A percentile compares a stretch with the other conserved stretches of the same genome.
Evolutionary conservation across 2,888 invertebrate genomes (phyloP).

Genomic region (Homarus gammarus): DNA sequence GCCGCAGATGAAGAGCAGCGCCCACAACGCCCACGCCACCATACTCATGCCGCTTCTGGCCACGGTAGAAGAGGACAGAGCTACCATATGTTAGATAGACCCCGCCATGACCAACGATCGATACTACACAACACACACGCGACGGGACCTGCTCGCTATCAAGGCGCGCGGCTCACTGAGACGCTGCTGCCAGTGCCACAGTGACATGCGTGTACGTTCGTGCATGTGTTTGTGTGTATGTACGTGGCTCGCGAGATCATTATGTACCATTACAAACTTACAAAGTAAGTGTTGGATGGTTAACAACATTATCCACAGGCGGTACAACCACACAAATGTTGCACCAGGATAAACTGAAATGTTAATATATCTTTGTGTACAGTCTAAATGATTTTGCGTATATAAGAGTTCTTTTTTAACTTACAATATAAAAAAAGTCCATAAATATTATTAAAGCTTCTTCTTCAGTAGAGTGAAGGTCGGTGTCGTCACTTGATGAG

Average conservation of each 20-base stretch:
- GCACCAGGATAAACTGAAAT: not conserved
- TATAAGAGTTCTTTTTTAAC: not conserved
- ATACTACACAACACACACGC: slow-evolving; percentile 51
- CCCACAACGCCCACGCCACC: slow-evolving; percentile 54
- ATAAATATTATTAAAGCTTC: not conserved
- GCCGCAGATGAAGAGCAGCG: slow-evolving; percentile 24
- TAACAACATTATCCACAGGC: not conserved
- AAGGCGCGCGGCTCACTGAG: slow-evolving; percentile 63
- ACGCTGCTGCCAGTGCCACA: slow-evolving; percentile 36
- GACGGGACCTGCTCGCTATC: slow-evolving; percentile 33
- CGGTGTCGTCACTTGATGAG: not conserved
- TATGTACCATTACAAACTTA: not conserved
- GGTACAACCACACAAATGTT: not conserved
- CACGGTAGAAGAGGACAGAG: slow-evolving; percentile 57
- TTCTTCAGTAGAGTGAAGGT: not conserved
- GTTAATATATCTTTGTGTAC: not conserved
- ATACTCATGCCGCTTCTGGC: slow-evolving; percentile 51
- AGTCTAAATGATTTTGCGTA: no score
- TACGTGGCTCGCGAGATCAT: not conserved
- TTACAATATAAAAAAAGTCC: not conserved
- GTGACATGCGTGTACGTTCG: slow-evolving; percentile 22
- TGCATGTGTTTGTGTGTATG: slow-evolving; percentile 9
- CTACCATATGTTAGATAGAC: slow-evolving; percentile 68
- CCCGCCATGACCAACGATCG: slow-evolving; percentile 61
- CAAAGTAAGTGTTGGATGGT: no score